These are phyloP conservation scores for Dendrocincla fuliginosa DNA, from an alignment of 2,797 vertebrate genomes.

Conservation along the genomic window DNA sequence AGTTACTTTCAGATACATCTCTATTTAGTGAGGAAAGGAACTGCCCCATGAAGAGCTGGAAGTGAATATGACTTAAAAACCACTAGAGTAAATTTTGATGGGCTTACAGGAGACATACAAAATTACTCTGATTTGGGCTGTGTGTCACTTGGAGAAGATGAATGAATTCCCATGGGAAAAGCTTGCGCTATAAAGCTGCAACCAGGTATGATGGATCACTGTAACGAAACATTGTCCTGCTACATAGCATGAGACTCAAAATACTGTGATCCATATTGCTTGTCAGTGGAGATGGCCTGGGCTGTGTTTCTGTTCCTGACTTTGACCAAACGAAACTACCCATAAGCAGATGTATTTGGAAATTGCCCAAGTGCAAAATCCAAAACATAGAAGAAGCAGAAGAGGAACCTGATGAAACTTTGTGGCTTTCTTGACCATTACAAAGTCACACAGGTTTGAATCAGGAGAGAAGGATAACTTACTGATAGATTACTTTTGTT, in stretches of 20 bases:
- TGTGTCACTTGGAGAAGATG: background rate
- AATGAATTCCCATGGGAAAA: background rate
- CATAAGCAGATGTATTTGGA: background rate
- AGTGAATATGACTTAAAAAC: background rate
- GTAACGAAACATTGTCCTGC: background rate
- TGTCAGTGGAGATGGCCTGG: background rate
- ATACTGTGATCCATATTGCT: background rate
- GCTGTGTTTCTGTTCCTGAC: background rate
- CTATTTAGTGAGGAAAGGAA: background rate
- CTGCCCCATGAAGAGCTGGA: background rate
- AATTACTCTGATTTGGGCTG: background rate
- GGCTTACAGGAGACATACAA: background rate
- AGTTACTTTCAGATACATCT: background rate
- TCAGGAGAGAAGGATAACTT: background rate
- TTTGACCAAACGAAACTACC: background rate
- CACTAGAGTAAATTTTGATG: background rate
- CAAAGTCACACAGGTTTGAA: background rate
- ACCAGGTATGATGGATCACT: background rate
- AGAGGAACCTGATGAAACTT: background rate
- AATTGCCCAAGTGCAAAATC: background rate
- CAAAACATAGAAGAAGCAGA: background rate
- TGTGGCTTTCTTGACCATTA: background rate
- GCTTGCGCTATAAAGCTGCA: background rate
- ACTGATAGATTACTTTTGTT: background rate
- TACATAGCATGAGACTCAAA: background rate